Base-by-base conservation (phyloP, 92 coral and sea anemone genomes). In the Palythoa heliodiscus region DNA sequence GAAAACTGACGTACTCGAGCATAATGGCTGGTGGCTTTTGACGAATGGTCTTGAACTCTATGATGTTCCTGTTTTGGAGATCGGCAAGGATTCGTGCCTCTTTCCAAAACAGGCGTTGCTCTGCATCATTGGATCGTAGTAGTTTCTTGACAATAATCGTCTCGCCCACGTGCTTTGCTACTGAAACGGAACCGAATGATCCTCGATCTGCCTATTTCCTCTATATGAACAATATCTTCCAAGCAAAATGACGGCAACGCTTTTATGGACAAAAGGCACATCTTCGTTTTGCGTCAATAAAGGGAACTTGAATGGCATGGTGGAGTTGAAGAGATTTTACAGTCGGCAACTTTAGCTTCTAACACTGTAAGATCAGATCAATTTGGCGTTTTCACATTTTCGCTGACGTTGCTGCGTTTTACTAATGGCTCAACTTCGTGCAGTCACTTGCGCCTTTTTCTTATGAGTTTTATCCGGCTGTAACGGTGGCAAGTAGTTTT, bases 141-240 rank as follows among this genome's bases (percentile, higher is more conserved):
- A 89, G 85, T 71, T 89, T 89, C 68, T 89, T 85, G 58, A 89
- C 76, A 12, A 89, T 82, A 5, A 85, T 75, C 4, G 29, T 22
- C 48, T 60, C 57, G 69, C 68, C 69, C 22, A 57, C 10, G 71
- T 55, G 68, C 29, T 77, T 86, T 48, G 91, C 91, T 0, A 72
- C 78, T 25, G 58, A 89, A 63, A 84, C 91, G 1, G 86, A 84
- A 47, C 91, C 91, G 52, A 89, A 89, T 50, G 78, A 29, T 63
- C 91, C 91, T 70, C 71, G n/a, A n/a, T n/a, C 35, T 76, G n/a
- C 88, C 91, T n/a, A 89, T 85, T 29, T 84, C 88, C 19, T 89
- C 88, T 77, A 63, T 84, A 61, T 85, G 53, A 14, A 43, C 29
- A 43, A 89, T 50, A 4, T 89, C 91, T 68, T 38, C 53, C 91